Percentiles rank a stretch among this genome's conserved stretches.
phyloP scores from a whole-genome alignment of 1,140 invertebrate genomes.

The Sycophaga agraensis region DNA sequence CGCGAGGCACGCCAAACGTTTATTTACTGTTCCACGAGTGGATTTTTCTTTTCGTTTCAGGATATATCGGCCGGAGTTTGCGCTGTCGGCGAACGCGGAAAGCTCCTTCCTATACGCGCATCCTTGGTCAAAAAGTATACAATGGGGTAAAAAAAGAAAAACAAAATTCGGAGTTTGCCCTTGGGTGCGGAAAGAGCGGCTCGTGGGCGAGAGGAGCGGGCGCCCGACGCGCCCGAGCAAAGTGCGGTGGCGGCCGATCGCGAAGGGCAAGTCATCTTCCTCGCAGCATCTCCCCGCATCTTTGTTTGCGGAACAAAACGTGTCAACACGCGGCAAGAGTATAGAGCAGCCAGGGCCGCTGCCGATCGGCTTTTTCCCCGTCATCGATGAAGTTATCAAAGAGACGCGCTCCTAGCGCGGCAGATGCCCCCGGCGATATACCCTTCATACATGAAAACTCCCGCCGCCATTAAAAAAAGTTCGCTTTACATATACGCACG shows the following conservation, averaged over 20 bases:
- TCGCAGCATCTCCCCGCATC: background rate
- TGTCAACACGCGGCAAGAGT: conserved; percentile 10
- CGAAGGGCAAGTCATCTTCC: conserved; percentile 4
- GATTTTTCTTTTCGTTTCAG: too few relatives aligned
- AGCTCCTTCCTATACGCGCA: too few relatives aligned
- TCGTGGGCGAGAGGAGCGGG: background rate
- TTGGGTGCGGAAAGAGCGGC: too few relatives aligned
- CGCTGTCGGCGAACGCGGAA: too few relatives aligned
- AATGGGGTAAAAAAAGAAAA: too few relatives aligned
- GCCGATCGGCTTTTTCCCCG: conserved; percentile 1
- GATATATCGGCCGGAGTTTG: too few relatives aligned
- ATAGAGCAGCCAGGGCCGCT: too few relatives aligned
- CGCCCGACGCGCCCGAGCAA: background rate
- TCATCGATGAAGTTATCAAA: background rate
- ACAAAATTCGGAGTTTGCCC: too few relatives aligned
- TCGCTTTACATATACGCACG: background rate
- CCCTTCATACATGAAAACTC: background rate
- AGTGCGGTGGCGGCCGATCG: background rate
- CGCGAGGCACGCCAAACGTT: too few relatives aligned
- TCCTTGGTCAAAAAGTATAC: too few relatives aligned
- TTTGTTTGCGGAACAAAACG: conserved; percentile 16
- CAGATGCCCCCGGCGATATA: background rate
- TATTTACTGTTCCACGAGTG: too few relatives aligned
- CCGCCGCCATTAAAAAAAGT: background rate
- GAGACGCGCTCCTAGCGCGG: background rate